Evolutionary conservation across 2,888 invertebrate species (phyloP).

Genomic region (Meiosimyza platycephala): DNA sequence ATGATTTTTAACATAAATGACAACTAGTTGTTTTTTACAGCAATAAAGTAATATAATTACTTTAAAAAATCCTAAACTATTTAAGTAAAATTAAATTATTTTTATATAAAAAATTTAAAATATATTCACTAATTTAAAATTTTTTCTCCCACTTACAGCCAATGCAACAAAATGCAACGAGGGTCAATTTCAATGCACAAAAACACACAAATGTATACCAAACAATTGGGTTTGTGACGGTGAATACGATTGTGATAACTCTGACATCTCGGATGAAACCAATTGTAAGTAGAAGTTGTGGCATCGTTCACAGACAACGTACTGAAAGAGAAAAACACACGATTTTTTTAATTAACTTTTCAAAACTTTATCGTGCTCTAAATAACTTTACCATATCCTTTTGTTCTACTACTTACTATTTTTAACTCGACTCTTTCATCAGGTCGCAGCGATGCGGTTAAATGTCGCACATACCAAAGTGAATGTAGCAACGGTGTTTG

Average conservation of each 20-base stretch:
- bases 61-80: too few relatives aligned
- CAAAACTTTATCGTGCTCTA: not conserved
- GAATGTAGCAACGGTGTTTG: constrained; percentile 71
- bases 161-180: constrained; percentile 72
- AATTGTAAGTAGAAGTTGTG: constrained; percentile 72
- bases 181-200: constrained; percentile 80
- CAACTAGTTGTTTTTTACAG: too few relatives aligned
- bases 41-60: too few relatives aligned
- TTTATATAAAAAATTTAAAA: not conserved
- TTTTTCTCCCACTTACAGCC: constrained; percentile 62
- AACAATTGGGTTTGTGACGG: constrained; percentile 83
- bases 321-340: not conserved
- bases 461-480: constrained; percentile 77
- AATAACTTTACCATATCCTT: constrained; percentile 8
- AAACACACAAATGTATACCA: constrained; percentile 79
- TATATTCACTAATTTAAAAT: not conserved
- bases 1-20: too few relatives aligned
- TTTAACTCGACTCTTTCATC: not conserved
- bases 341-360: constrained; percentile 21
- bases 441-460: constrained; percentile 71
- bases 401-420: constrained; percentile 21
- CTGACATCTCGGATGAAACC: constrained; percentile 80
- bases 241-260: constrained; percentile 82
- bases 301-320: not conserved
- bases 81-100: too few relatives aligned